Conservation (phyloP, 2,797 vertebrate species). For the Falco columbarius region DNA sequence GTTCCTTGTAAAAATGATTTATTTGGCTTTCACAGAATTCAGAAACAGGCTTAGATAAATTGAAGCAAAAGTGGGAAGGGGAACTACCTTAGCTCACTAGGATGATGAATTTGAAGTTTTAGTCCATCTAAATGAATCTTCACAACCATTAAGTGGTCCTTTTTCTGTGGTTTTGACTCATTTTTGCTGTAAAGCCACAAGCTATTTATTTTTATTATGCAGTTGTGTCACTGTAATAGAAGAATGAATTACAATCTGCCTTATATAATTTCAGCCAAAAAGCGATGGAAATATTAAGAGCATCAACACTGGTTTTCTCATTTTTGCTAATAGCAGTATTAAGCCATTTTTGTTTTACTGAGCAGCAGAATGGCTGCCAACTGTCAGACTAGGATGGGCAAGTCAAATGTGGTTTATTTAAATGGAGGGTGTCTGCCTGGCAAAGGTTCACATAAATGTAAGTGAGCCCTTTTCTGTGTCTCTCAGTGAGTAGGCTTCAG, state of each 20-base stretch:
- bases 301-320: not conserved
- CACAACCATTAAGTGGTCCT: not conserved
- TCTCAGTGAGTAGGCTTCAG: not conserved
- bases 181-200: slow-evolving; percentile 8
- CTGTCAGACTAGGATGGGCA: not conserved
- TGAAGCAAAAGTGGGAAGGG: not conserved
- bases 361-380: not conserved
- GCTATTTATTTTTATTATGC: slow-evolving; percentile 10
- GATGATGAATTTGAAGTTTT: not conserved
- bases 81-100: not conserved
- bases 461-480: not conserved
- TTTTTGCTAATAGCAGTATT: slow-evolving; percentile 5
- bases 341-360: not conserved
- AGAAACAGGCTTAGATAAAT: not conserved
- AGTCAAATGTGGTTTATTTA: not conserved
- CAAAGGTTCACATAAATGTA: not conserved
- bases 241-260: not conserved
- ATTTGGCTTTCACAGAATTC: not conserved
- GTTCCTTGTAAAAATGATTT: not conserved
- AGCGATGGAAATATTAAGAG: not conserved
- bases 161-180: slow-evolving; percentile 33
- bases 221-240: not conserved
- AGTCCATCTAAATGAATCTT: slow-evolving; percentile 20
- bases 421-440: not conserved
- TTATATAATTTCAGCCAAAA: not conserved